These are phyloP conservation scores for Nixonia krombeini DNA, from an alignment of 1,140 invertebrate species.

Conservation along the genomic window DNA sequence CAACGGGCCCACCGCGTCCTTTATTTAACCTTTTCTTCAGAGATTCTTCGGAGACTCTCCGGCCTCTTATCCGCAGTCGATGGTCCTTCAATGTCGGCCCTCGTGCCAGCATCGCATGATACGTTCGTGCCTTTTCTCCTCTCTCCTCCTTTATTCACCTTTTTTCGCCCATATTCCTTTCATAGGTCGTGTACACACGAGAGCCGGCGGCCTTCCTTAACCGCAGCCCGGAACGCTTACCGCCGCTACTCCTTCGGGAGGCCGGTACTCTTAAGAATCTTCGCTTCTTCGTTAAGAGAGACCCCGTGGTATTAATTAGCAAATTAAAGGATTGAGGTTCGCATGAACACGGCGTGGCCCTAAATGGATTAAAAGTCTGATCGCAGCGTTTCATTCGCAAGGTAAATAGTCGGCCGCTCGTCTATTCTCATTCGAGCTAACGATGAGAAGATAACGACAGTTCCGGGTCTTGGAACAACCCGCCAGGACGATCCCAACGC, in stretches of 20 bases:
- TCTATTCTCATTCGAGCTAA: constrained; percentile 28
- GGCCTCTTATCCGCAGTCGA: constrained; percentile 64
- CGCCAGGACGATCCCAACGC: constrained; percentile 9
- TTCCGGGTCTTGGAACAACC: constrained; percentile 13
- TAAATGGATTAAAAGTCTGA: constrained; percentile 59
- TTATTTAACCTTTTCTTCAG: constrained; percentile 71
- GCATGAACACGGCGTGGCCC: constrained; percentile 15
- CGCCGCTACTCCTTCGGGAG: constrained; percentile 45
- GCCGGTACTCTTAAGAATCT: constrained; percentile 46
- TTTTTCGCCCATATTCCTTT: constrained; percentile 40
- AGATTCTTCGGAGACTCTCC: constrained; percentile 60
- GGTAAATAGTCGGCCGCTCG: constrained; percentile 38
- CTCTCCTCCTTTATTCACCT: constrained; percentile 27
- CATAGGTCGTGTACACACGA: constrained; percentile 53
- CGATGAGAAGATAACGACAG: constrained; percentile 2
- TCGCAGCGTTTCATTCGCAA: constrained; percentile 47
- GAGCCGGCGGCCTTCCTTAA: too few relatives aligned
- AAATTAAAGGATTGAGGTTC: constrained; percentile 61
- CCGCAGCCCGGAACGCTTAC: too few relatives aligned
- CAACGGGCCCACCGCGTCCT: constrained; percentile 62
- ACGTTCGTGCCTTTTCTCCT: constrained; percentile 17
- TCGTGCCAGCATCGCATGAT: constrained; percentile 35
- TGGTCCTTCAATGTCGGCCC: constrained; percentile 60
- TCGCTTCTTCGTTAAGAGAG: constrained; percentile 53
- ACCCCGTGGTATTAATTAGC: constrained; percentile 62